Evolutionary conservation across 2,113 vertebrate species (phyloP).

Genomic region (Redunca redunca): DNA sequence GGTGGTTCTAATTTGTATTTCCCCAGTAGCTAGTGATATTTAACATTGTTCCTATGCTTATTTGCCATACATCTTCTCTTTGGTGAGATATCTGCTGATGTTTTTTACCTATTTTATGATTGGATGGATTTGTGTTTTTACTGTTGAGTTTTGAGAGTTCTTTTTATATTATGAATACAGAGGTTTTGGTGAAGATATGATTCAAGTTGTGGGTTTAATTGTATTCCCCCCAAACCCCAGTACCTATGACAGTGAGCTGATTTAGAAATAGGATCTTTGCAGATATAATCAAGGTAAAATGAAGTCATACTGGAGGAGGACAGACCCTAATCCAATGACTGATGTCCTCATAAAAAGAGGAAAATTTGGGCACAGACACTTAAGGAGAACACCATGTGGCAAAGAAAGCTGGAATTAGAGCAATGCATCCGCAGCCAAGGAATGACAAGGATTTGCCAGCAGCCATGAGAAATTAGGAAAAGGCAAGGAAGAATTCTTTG

Average conservation of each 20-base stretch:
- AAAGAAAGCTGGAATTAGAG: neutral
- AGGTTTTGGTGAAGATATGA: neutral
- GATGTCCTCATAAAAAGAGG: neutral
- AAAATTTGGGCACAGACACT: neutral
- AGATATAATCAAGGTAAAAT: constrained; percentile 10
- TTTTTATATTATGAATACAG: neutral
- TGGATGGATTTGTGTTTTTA: neutral
- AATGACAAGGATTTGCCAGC: neutral
- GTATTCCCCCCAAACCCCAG: neutral
- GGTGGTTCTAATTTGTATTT: neutral
- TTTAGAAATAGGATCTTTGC: neutral
- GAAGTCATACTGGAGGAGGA: neutral
- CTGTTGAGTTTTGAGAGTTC: neutral
- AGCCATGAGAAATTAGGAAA: neutral
- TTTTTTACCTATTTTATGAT: neutral
- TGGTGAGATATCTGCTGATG: neutral
- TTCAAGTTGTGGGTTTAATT: neutral
- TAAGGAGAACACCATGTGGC: neutral
- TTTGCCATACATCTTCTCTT: neutral
- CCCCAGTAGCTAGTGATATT: neutral
- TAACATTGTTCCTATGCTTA: neutral
- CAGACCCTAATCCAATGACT: neutral
- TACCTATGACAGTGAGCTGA: neutral
- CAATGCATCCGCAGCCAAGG: neutral
- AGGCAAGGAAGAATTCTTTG: neutral